Conservation (phyloP, 2,113 vertebrate species). For the Ploceus nigricollis region DNA sequence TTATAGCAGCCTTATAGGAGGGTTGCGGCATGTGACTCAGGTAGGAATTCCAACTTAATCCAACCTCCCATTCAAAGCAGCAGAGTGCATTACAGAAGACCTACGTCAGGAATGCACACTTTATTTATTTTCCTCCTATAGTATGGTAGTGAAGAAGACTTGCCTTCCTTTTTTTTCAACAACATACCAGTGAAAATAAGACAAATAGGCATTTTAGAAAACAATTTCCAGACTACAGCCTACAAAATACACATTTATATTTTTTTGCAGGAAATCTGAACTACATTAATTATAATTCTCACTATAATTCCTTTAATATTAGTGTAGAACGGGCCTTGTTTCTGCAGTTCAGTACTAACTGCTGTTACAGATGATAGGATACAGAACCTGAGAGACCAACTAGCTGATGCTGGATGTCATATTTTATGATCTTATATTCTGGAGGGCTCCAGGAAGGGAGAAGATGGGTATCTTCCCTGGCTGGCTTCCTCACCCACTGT, state of each 20-base stretch:
- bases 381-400: neutral
- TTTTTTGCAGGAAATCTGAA: neutral
- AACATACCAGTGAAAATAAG: neutral
- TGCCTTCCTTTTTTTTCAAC: neutral
- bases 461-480: neutral
- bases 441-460: neutral
- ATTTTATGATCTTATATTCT: neutral
- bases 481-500: neutral
- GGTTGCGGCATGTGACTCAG: neutral
- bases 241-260: neutral
- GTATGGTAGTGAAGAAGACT: neutral
- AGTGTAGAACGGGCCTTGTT: neutral
- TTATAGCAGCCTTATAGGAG: neutral
- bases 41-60: neutral
- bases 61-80: neutral
- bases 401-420: neutral
- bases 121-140: neutral
- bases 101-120: neutral
- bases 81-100: neutral
- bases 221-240: neutral
- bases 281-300: neutral
- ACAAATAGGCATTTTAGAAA: neutral
- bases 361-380: neutral
- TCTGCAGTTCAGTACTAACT: neutral
- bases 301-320: neutral